These are phyloP conservation scores for Phengaris arion DNA, from an alignment of 2,888 invertebrate genomes.

Conservation along the genomic window DNA sequence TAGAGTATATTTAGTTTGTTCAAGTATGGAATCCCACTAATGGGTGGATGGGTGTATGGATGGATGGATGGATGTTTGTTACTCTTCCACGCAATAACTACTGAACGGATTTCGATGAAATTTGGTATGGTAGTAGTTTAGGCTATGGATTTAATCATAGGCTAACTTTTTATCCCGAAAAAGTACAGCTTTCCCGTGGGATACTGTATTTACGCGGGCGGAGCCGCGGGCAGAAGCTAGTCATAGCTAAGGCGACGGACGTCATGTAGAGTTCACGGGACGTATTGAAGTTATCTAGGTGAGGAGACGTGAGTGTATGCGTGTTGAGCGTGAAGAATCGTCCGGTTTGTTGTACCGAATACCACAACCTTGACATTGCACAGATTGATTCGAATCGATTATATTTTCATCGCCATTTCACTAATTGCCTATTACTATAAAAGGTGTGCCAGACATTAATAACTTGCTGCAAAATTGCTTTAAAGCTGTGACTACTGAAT, in stretches of 20 bases:
- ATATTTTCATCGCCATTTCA: constrained; percentile 1
- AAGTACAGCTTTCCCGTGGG: too few species aligned
- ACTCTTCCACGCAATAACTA: too few species aligned
- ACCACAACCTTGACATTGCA: constrained; percentile 18
- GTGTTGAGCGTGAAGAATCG: constrained; percentile 11
- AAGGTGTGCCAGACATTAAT: not conserved
- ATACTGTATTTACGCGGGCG: too few species aligned
- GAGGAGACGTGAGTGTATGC: not conserved
- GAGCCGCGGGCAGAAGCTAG: too few species aligned
- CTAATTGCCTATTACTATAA: not conserved
- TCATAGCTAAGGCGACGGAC: not conserved
- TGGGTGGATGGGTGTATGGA: too few species aligned
- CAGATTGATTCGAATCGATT: not conserved
- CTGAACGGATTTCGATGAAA: too few species aligned
- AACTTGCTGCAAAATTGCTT: not conserved
- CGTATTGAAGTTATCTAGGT: constrained; percentile 13
- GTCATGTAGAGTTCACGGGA: not conserved
- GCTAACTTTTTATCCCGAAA: too few species aligned
- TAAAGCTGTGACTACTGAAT: not conserved
- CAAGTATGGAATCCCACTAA: too few species aligned
- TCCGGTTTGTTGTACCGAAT: constrained; percentile 21
- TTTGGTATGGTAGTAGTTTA: too few species aligned
- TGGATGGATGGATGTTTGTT: too few species aligned
- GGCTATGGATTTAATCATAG: too few species aligned
- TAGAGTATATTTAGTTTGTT: too few species aligned